Base-by-base conservation (phyloP, 2,888 invertebrate genomes). In the Teleiodes luculella region DNA sequence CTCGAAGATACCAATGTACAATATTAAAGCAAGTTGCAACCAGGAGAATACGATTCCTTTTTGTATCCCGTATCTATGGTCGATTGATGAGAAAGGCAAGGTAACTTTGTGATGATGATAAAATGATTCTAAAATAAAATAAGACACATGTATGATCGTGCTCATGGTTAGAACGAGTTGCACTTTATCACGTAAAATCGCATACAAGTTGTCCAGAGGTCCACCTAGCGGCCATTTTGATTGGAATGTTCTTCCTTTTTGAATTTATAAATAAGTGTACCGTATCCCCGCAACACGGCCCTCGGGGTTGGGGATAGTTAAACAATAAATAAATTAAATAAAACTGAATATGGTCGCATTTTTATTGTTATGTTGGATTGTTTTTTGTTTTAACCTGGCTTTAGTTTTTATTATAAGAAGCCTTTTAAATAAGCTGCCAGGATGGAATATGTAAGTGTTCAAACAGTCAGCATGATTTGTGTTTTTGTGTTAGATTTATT, bases 171-270 rank as follows among this genome's bases (percentile, higher is more conserved):
- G 24, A 24, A 24, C 24, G 24, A 4, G 24, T 24, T 24, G 3
- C 24, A 24, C 24, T 24, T 24, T 24, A 24, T 24, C 6, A 24
- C 6, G 24, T 24, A 6, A 2, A 33, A n/a, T n/a, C n/a, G n/a
- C 33, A 8, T 4, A n/a, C 7, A 43, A 13, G 11, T 28, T 24
- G 14, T 37, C 39, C 39, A 28, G 39, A 37, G 8, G 50, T 50
- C 28, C 14, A 54, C 59, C 62, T 61, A 52, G 52, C 69, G 76
- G 80, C 83, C 76, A 78, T 85, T 85, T 84, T 71, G 68, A 71
- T 82, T 81, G 76, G 79, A 81, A 78, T 80, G 81, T 85, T 83
- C 76, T 80, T 82, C 79, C 78, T 80, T 86, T 83, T 83, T 82
- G 81, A 79, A 86, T 84, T 84, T 84, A 80, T 83, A 85, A 83